A percentile compares a stretch with the other conserved stretches of the same genome.
These are phyloP conservation scores for Heliconius melpomene DNA, from an alignment of 1,140 invertebrate genomes.

Conservation along the genomic window DNA sequence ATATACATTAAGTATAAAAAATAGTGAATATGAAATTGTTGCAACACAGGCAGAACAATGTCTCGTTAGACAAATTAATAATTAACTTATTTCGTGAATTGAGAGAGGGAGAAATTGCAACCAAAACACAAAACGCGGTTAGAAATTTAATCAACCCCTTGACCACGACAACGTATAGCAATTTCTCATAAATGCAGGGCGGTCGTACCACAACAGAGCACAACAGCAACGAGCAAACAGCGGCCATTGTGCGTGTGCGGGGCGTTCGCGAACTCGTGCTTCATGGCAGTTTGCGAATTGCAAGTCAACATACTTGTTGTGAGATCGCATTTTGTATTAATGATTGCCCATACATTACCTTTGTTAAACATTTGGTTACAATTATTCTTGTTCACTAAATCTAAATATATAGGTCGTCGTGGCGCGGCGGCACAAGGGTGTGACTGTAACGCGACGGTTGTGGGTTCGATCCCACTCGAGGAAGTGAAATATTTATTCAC, in stretches of 20 bases:
- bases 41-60: neutral
- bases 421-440: too few species aligned
- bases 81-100: neutral
- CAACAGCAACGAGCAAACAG: constrained; percentile 59
- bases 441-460: too few species aligned
- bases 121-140: constrained; percentile 57
- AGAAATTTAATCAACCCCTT: constrained; percentile 64
- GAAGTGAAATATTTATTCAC: too few species aligned
- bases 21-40: neutral
- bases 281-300: constrained; percentile 55
- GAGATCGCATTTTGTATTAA: constrained; percentile 48
- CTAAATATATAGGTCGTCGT: too few species aligned
- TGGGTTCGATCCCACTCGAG: too few species aligned
- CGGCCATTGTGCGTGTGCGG: constrained; percentile 63
- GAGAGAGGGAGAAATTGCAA: constrained; percentile 31
- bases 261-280: constrained; percentile 53
- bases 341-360: neutral
- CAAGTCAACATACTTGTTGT: constrained; percentile 57
- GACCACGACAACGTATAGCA: constrained; percentile 55
- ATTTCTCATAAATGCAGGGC: constrained; percentile 51
- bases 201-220: constrained; percentile 46
- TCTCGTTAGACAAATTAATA: neutral
- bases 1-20: neutral
- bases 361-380: neutral
- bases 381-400: too few species aligned